Evolutionary conservation across 92 coral and sea anemone genomes (phyloP).

Genomic region (Phymanthus crucifer): DNA sequence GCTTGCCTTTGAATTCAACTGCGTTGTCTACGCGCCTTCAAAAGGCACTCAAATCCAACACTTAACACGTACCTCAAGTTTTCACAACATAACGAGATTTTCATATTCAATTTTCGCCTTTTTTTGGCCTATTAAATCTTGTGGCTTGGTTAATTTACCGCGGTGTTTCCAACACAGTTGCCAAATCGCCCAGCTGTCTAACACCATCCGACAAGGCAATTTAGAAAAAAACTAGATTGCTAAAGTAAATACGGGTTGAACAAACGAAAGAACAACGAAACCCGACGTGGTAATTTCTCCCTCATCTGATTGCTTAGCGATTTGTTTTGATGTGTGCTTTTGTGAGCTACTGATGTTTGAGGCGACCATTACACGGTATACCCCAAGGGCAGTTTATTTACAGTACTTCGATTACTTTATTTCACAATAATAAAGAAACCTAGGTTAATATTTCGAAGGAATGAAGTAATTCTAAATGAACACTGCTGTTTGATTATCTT

Average conservation of each 20-base stretch:
- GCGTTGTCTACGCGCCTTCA: constrained; percentile 20
- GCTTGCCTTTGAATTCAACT: constrained; percentile 19
- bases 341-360: neutral
- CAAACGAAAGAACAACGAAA: neutral
- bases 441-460: neutral
- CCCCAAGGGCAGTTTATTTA: constrained; percentile 10
- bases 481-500: neutral
- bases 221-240: neutral
- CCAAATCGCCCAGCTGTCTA: neutral
- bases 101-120: constrained; percentile 9
- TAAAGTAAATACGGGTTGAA: neutral
- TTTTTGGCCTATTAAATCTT: constrained; percentile 8
- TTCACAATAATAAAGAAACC: neutral
- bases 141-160: constrained; percentile 1
- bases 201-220: neutral
- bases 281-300: neutral
- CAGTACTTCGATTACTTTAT: constrained; percentile 9
- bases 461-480: neutral
- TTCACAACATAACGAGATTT: constrained; percentile 11
- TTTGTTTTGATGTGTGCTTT: neutral
- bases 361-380: neutral
- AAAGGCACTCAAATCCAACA: constrained; percentile 18
- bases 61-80: constrained; percentile 13
- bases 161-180: constrained; percentile 3
- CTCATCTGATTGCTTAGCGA: neutral